Percentiles rank a stretch among this genome's conserved stretches.
These are phyloP conservation scores for Mayetiola destructor DNA, from an alignment of 2,888 invertebrate species.

Conservation along the genomic window DNA sequence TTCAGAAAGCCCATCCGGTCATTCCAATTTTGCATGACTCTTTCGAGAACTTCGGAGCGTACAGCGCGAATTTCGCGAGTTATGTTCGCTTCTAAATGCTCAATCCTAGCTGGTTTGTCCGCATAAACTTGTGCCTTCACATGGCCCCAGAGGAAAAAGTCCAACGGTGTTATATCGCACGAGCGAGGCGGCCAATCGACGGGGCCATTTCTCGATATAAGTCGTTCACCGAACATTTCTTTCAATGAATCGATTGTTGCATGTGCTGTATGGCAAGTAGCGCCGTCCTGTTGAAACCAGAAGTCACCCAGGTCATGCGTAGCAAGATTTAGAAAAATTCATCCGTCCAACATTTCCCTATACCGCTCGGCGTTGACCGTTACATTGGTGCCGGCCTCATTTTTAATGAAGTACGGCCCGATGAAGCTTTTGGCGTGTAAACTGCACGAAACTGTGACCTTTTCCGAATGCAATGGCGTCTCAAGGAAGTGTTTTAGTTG, in stretches of 20 bases:
- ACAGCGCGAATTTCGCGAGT: too few relatives aligned
- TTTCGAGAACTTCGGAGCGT: too few relatives aligned
- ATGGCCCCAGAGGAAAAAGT: too few relatives aligned
- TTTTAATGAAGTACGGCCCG: neutral
- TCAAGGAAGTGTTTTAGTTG: neutral
- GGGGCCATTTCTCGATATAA: slow-evolving; percentile 14
- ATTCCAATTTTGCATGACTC: neutral
- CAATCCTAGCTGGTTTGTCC: too few relatives aligned
- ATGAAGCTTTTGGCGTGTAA: neutral
- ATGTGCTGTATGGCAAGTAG: slow-evolving; percentile 1
- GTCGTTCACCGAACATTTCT: slow-evolving; percentile 2
- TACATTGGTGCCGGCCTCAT: neutral
- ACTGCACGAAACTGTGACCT: slow-evolving; percentile 4
- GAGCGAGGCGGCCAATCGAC: too few relatives aligned
- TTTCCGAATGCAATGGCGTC: slow-evolving; percentile 9
- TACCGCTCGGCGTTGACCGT: slow-evolving; percentile 10
- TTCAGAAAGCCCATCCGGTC: neutral
- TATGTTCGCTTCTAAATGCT: too few relatives aligned
- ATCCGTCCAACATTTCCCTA: neutral
- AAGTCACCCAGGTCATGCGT: neutral
- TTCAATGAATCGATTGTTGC: slow-evolving; percentile 11
- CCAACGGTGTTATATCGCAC: too few relatives aligned
- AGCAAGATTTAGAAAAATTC: neutral
- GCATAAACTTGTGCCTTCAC: too few relatives aligned
- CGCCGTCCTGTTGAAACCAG: slow-evolving; percentile 14